Evolutionary conservation across 1,140 invertebrate genomes (phyloP).

Genomic region (Amyelois transitella): DNA sequence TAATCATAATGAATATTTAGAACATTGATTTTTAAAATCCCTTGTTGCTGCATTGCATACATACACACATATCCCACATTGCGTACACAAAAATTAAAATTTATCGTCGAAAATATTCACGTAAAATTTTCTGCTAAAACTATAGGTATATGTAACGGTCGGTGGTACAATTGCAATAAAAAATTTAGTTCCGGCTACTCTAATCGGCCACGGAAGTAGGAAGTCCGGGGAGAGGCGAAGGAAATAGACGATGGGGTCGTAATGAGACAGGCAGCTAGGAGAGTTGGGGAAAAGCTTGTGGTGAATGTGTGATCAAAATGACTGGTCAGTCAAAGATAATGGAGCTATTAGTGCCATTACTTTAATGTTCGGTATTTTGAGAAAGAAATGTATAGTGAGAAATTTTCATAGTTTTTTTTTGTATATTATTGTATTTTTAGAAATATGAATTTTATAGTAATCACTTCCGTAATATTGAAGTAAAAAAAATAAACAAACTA

Average conservation of each 20-base stretch:
- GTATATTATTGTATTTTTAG: no score
- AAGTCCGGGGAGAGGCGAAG: conserved; percentile 24
- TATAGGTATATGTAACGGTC: neutral
- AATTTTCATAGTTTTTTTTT: no score
- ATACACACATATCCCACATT: no score
- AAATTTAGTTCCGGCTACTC: conserved; percentile 23
- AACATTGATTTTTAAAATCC: no score
- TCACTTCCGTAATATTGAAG: no score
- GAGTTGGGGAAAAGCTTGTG: neutral
- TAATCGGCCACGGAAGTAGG: conserved; percentile 26
- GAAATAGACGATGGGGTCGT: conserved; percentile 32
- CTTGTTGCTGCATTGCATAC: no score
- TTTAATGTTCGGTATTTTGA: neutral
- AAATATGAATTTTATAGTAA: no score
- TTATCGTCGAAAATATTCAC: no score
- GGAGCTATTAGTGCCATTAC: neutral
- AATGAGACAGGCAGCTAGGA: conserved; percentile 23
- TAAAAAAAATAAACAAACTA: no score
- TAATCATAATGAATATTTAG: no score
- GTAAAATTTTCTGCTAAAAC: no score
- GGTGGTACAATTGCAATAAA: conserved; percentile 14
- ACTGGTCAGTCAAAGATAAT: neutral
- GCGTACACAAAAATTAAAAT: no score
- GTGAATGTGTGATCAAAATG: neutral
- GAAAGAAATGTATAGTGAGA: neutral